Evolutionary conservation across 2,888 invertebrate species (phyloP).

Genomic region (Brachycybe producta): DNA sequence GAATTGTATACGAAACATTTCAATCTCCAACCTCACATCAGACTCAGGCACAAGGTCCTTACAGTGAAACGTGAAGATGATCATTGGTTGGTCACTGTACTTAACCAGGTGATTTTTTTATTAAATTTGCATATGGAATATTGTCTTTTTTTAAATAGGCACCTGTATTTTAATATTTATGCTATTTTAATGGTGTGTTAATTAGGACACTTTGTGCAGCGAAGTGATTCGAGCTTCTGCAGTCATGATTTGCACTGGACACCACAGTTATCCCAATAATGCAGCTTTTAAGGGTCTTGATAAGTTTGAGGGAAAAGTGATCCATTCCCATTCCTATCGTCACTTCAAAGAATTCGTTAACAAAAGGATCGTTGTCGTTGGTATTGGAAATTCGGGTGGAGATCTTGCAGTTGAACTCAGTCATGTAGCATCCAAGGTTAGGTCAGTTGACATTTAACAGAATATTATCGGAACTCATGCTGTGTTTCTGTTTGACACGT

Average conservation of each 20-base stretch:
- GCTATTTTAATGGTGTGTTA: too few relatives aligned
- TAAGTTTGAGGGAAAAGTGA: slow-evolving; percentile 25
- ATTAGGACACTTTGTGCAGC: too few relatives aligned
- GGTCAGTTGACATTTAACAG: background rate
- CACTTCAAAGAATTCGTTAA: slow-evolving; percentile 30
- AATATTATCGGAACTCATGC: background rate
- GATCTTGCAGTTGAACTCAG: slow-evolving; percentile 37
- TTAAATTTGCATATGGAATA: too few relatives aligned
- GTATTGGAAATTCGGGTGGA: slow-evolving; percentile 38
- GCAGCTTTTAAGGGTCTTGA: slow-evolving; percentile 34
- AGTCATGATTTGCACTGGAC: slow-evolving; percentile 39
- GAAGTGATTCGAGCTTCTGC: background rate
- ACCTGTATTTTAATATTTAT: background rate
- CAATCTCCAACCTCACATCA: slow-evolving; percentile 27
- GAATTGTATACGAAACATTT: slow-evolving; percentile 30
- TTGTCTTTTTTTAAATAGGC: background rate
- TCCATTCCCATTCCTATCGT: slow-evolving; percentile 29
- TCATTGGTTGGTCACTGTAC: slow-evolving; percentile 14
- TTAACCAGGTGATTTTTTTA: slow-evolving; percentile 11
- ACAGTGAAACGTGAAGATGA: slow-evolving; percentile 5
- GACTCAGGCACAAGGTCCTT: slow-evolving; percentile 23
- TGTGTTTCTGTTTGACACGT: background rate
- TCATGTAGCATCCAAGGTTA: slow-evolving; percentile 21
- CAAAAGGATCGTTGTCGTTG: slow-evolving; percentile 35
- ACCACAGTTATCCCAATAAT: slow-evolving; percentile 35